Evolutionary conservation across 2,888 invertebrate genomes (phyloP), one percentile per base, ranked within the genome.

Genomic region (Octonoba sinensis): DNA sequence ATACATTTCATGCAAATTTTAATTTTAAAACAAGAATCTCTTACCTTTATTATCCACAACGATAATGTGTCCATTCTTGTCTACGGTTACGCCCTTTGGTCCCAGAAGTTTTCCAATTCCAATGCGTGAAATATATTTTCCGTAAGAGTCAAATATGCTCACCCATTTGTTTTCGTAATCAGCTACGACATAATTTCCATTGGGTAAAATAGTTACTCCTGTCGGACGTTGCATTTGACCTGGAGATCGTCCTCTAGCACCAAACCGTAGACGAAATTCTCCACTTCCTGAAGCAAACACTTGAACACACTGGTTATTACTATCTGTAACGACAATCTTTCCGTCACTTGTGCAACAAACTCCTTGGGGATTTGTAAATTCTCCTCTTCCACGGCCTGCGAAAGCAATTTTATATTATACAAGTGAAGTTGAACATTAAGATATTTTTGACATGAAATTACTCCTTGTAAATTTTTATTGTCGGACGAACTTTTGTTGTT

Each of bases 111-210:
- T 90, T 60, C 89, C 89, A 44, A 89, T 88, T 3, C 90, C 90
- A 20, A 90, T 87, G 62, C 89, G 87, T 82, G 88, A 89, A 74
- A 90, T 86, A 86, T 89, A 90, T 86, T 90, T 90, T 16, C 91
- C 91, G 44, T 89, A 89, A 4, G 89, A 86, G 79, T 89, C 88
- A 85, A 89, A 90, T 1, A 90, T 88, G 84, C 89, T 89, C 62
- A 91, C 87, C 89, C 90, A 90, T 84, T 89, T 89, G 85, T 90
- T 90, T 84, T 91, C 91, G 86, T 90, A 91, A 85, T 91, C 91
- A 3, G 90, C 89, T 4, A 91, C 88, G 36, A 90, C 87, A 84
- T 88, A 90, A 86, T 90, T 89, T 15, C 90, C 90, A 84, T 88
- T 89, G 1, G 86, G 86, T 51, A 90, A 87, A 11, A 89, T 87